phyloP scores from a whole-genome alignment of 2,113 vertebrate species.

The Hypomesus transpacificus region DNA sequence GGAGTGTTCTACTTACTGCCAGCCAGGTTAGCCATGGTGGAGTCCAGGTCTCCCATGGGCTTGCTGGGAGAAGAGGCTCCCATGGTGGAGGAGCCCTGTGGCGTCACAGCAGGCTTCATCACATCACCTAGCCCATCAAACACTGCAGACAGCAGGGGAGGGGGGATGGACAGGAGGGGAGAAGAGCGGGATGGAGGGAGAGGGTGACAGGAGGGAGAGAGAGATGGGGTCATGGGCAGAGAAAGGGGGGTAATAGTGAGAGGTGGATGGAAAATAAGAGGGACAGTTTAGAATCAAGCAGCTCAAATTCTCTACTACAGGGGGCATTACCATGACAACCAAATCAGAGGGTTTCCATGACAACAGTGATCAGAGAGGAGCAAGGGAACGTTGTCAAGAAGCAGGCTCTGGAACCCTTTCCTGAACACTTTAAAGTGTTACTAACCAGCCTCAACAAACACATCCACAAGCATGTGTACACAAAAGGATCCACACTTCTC shows the following conservation, averaged over 20 bases:
- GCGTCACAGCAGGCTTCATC: constrained; percentile 92
- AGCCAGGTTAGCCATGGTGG: constrained; percentile 94
- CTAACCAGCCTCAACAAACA: too few relatives aligned
- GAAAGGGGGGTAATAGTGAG: constrained; percentile 8
- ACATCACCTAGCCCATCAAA: constrained; percentile 97
- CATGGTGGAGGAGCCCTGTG: constrained; percentile 63
- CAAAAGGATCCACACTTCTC: too few relatives aligned
- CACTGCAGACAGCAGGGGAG: constrained; percentile 66
- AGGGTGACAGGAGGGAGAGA: not conserved
- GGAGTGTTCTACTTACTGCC: constrained; percentile 83
- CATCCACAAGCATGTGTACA: too few relatives aligned
- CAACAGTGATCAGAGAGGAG: constrained; percentile 42
- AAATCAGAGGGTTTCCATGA: constrained; percentile 53
- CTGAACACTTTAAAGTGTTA: too few relatives aligned
- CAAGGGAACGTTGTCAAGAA: constrained; percentile 19
- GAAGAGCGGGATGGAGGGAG: constrained; percentile 14
- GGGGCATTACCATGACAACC: constrained; percentile 55
- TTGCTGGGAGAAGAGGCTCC: constrained; percentile 48
- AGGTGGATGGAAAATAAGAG: constrained; percentile 29
- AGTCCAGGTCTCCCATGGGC: constrained; percentile 82
- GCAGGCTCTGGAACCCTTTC: not conserved
- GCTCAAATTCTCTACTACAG: constrained; percentile 33
- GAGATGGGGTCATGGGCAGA: not conserved
- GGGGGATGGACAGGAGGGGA: not conserved
- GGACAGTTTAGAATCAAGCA: constrained; percentile 26